phyloP scores from a whole-genome alignment of 2,113 vertebrate genomes.

The Pampusana beccarii region DNA sequence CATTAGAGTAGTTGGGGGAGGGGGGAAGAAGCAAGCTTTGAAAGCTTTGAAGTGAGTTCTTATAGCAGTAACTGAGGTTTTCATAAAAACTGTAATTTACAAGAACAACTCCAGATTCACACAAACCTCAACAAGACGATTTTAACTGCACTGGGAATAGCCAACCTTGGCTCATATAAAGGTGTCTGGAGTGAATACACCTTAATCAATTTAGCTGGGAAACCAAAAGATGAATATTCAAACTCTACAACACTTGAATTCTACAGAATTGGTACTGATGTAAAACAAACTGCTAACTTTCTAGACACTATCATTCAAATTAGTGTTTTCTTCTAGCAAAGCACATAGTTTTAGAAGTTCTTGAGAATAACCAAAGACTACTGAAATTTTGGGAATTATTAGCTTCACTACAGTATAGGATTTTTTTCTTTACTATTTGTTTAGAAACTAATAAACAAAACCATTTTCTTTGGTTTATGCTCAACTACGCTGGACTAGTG shows the following conservation, averaged over 20 bases:
- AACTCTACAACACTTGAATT: neutral
- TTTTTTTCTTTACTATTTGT: slow-evolving; percentile 36
- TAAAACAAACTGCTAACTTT: neutral
- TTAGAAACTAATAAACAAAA: slow-evolving; percentile 68
- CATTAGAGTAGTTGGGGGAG: neutral
- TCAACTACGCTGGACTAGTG: slow-evolving; percentile 73
- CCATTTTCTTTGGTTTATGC: slow-evolving; percentile 90
- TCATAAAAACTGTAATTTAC: neutral
- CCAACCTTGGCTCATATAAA: neutral
- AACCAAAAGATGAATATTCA: neutral
- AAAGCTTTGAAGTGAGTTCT: neutral
- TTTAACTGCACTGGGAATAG: neutral
- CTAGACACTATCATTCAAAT: neutral
- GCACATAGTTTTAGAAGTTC: neutral
- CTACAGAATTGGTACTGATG: neutral
- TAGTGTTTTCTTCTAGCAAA: neutral
- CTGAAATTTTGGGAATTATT: slow-evolving; percentile 25
- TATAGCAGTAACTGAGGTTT: slow-evolving; percentile 2
- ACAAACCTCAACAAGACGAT: neutral
- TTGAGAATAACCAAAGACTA: slow-evolving; percentile 20
- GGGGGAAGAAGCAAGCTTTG: neutral
- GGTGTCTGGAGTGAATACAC: neutral
- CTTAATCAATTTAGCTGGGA: neutral
- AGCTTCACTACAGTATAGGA: neutral
- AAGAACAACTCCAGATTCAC: slow-evolving; percentile 19